Percentiles rank a stretch among this genome's conserved stretches.
These are phyloP conservation scores for Mythimna loreyi DNA, from an alignment of 2,888 invertebrate species.

Conservation along the genomic window DNA sequence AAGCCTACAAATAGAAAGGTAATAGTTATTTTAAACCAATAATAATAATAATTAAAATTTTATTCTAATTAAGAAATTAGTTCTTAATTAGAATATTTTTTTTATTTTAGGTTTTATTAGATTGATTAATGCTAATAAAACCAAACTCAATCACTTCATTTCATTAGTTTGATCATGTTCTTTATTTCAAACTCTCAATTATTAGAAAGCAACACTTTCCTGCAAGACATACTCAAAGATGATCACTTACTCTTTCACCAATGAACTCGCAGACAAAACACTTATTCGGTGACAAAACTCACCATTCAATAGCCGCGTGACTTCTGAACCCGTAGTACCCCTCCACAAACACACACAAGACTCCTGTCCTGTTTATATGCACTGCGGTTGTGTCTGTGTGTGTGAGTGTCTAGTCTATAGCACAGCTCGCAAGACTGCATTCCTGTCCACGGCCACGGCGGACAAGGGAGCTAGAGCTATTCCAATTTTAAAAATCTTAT, in stretches of 20 bases:
- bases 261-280: background rate
- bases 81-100: too few species aligned
- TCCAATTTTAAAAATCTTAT: background rate
- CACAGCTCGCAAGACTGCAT: constrained; percentile 80
- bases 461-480: constrained; percentile 40
- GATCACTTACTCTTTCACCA: background rate
- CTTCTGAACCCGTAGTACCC: constrained; percentile 45
- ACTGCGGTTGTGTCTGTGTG: constrained; percentile 42
- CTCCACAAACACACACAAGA: constrained; percentile 43
- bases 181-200: too few species aligned
- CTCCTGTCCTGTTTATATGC: constrained; percentile 41
- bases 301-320: constrained; percentile 38
- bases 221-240: background rate
- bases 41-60: too few species aligned
- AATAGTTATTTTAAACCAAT: too few species aligned
- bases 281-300: constrained; percentile 10
- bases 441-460: constrained; percentile 65
- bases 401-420: constrained; percentile 60
- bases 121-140: too few species aligned
- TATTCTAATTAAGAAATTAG: too few species aligned
- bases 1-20: too few species aligned
- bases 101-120: too few species aligned
- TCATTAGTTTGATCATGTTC: too few species aligned
- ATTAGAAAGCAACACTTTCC: too few species aligned
- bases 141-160: too few species aligned